phyloP scores from a whole-genome alignment of 1,140 invertebrate genomes.

The Theocolax elegans region DNA sequence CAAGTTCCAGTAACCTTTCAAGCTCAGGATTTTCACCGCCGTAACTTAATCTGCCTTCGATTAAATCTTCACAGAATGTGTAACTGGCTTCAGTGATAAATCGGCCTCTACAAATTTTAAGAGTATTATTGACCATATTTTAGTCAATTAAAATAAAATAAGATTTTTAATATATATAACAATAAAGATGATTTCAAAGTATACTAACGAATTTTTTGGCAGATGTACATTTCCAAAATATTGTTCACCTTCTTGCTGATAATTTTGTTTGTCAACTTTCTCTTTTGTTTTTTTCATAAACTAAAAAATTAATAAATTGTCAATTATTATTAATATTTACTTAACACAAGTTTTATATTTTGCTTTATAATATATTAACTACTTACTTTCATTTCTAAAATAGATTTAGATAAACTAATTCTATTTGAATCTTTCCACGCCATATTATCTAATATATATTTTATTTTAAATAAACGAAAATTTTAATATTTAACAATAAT shows the following conservation, averaged over 20 bases:
- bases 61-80: constrained; percentile 77
- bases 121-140: neutral
- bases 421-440: constrained; percentile 46
- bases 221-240: constrained; percentile 72
- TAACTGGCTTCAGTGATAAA: constrained; percentile 83
- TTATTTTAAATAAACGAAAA: neutral
- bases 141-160: neutral
- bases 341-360: constrained; percentile 22
- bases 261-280: constrained; percentile 79
- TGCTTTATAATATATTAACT: neutral
- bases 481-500: no score
- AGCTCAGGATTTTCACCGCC: constrained; percentile 91
- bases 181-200: neutral
- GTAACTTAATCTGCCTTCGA: constrained; percentile 85
- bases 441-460: constrained; percentile 17
- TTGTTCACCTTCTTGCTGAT: constrained; percentile 77
- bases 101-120: constrained; percentile 68
- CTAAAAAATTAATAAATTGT: constrained; percentile 56
- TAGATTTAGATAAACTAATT: constrained; percentile 73
- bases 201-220: constrained; percentile 69
- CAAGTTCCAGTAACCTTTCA: constrained; percentile 76
- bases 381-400: constrained; percentile 78
- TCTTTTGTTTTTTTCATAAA: constrained; percentile 93
- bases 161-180: neutral
- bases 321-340: constrained; percentile 11